Conservation (phyloP, 2,888 invertebrate genomes). For the Clunio marinus region DNA sequence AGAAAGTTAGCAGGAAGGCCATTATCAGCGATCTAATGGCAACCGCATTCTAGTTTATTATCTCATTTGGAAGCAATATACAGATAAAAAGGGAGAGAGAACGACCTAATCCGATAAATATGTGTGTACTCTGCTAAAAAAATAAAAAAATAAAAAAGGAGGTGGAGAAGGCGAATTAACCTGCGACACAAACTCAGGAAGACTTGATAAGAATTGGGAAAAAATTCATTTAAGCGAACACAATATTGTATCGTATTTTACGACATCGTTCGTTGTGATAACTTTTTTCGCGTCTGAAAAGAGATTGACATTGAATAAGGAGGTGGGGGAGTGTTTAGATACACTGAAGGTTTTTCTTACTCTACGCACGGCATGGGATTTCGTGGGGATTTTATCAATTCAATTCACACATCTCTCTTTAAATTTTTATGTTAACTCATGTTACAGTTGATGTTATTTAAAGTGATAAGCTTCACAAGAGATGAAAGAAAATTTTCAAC, state of each 20-base stretch:
- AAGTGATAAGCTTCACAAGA: no score
- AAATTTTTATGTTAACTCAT: no score
- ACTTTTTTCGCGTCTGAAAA: conserved; percentile 28
- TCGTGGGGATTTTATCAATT: no score
- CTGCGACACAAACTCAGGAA: conserved; percentile 3
- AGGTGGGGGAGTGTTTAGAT: neutral
- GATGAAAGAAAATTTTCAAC: no score
- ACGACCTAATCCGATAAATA: conserved; percentile 28
- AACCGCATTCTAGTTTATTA: conserved; percentile 39
- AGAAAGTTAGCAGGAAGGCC: neutral
- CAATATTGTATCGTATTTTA: conserved; percentile 38
- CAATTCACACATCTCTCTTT: no score
- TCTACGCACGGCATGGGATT: no score
- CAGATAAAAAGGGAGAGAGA: conserved; percentile 11
- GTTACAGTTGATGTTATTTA: no score
- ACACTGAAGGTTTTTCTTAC: neutral
- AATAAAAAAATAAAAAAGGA: no score
- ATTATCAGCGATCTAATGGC: conserved; percentile 38
- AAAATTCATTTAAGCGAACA: conserved; percentile 1
- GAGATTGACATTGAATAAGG: conserved; percentile 25
- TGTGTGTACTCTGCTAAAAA: neutral
- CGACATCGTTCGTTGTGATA: neutral
- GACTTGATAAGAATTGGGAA: conserved; percentile 18
- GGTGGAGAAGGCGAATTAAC: conserved; percentile 12
- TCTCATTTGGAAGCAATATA: conserved; percentile 20